Base-by-base conservation (phyloP, 2,797 vertebrate genomes). In the Sebastes goodei region DNA sequence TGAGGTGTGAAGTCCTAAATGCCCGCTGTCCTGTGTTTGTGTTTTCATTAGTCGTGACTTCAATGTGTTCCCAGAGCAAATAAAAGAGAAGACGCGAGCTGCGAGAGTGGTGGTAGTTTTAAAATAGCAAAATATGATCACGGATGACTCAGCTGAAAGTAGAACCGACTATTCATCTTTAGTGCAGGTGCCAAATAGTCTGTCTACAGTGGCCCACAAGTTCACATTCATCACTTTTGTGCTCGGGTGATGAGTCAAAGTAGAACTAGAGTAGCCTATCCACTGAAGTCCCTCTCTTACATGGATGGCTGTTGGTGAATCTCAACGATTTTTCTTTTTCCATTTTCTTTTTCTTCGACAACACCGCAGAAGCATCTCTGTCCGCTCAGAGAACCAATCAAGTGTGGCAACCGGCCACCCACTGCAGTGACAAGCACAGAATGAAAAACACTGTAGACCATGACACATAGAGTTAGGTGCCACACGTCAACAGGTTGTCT, bases 401-500 rank as follows among this genome's bases (percentile, higher is more conserved):
- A 93, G 90, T 90, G 89, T 85, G 74, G 80, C 88, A 90, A 85
- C 88, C 29, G 89, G 88, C 92, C 92, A 89, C 86, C 88, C 80
- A 76, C 89, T 77, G 35, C 80, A 76, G 80, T 86, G 91, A 90
- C 92, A 90, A 86, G 85, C 76, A 75, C 86, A 86, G 85, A 93
- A 93, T 88, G 90, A 89, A 91, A 93, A 94, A 93, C 90, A 93
- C 90, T 91, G 78, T 84, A 77, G 91, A 94, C 85, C 90, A 87
- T 93, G 91, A 93, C 93, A 92, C 92, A 87, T 83, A 81, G 86
- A 92, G 83, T 91, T 92, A 89, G 86, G 83, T 88, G 89, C 87
- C 86, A 79, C 86, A 83, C 87, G 81, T 93, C 91, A 93, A 94
- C 93, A 95, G 90, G 92, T 94, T 92, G 93, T 93, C 92, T 90